These are phyloP conservation scores for Amazonetta brasiliensis DNA, from an alignment of 2,797 vertebrate genomes.

Conservation along the genomic window DNA sequence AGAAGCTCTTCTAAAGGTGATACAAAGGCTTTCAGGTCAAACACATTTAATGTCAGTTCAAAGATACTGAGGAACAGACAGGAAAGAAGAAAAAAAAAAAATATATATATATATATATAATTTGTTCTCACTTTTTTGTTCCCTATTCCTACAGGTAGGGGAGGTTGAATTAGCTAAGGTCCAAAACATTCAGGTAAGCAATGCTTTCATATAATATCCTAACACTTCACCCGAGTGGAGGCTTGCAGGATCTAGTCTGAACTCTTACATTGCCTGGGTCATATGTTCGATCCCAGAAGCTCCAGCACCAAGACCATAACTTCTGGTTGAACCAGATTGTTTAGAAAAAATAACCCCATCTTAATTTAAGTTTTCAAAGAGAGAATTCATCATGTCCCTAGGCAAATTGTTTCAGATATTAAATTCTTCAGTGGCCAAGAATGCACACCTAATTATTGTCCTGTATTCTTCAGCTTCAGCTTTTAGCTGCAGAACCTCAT, in stretches of 20 bases:
- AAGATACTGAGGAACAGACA: background rate
- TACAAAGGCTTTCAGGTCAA: background rate
- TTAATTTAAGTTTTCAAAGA: constrained; percentile 67
- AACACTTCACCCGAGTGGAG: constrained; percentile 13
- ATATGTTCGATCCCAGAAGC: background rate
- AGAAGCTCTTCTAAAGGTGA: background rate
- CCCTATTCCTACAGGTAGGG: background rate
- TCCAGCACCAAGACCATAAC: constrained; percentile 40
- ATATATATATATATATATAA: too few relatives aligned
- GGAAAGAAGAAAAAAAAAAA: too few relatives aligned
- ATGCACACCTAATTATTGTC: constrained; percentile 66
- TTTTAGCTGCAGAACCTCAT: constrained; percentile 51
- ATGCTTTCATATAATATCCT: background rate
- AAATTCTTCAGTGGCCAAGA: constrained; percentile 65
- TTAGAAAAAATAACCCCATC: constrained; percentile 34
- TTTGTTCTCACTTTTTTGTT: background rate
- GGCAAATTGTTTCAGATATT: constrained; percentile 74
- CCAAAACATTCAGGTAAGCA: background rate
- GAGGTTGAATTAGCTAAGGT: background rate
- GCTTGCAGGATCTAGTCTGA: constrained; percentile 14
- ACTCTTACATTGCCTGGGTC: background rate
- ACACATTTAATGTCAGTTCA: background rate
- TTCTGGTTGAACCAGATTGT: constrained; percentile 65
- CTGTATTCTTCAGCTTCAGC: constrained; percentile 59
- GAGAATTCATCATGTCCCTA: constrained; percentile 40